A percentile compares a stretch with the other conserved stretches of the same genome.
These are phyloP conservation scores for Stegophylla sp. DNA, from an alignment of 2,888 invertebrate genomes.

Conservation along the genomic window DNA sequence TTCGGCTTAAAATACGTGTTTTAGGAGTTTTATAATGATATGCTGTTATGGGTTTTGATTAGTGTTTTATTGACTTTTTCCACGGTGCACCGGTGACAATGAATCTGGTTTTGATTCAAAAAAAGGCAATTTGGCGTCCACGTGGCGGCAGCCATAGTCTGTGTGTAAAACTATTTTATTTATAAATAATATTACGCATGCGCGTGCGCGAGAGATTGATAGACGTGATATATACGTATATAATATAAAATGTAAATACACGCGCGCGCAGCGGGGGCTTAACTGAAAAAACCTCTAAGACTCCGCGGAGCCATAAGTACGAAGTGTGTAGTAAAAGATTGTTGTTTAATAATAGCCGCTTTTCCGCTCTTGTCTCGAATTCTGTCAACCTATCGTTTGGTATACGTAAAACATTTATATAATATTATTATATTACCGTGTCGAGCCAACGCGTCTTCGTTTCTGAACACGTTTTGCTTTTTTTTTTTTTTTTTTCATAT, in stretches of 20 bases:
- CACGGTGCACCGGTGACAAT: too few relatives aligned
- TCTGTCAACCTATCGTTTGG: background rate
- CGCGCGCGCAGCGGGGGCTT: background rate
- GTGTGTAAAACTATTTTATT: slow-evolving; percentile 9
- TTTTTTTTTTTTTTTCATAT: too few relatives aligned
- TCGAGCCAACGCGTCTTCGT: too few relatives aligned
- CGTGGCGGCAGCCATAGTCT: background rate
- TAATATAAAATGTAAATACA: background rate
- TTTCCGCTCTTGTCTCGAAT: background rate
- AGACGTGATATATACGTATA: background rate
- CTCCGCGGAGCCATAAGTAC: background rate
- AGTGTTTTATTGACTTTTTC: too few relatives aligned
- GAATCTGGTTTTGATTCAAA: background rate
- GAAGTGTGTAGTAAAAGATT: background rate
- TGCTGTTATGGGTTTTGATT: too few relatives aligned
- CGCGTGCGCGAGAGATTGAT: slow-evolving; percentile 8
- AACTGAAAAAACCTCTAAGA: background rate
- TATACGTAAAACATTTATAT: too few relatives aligned
- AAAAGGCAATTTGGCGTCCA: background rate
- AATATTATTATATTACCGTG: too few relatives aligned
- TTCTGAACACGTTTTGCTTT: too few relatives aligned
- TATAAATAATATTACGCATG: slow-evolving; percentile 16
- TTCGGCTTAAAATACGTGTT: too few relatives aligned
- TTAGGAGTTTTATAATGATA: too few relatives aligned
- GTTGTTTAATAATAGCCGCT: slow-evolving; percentile 28